A percentile compares a stretch with the other conserved stretches of the same genome.
Conservation (phyloP, 2,113 vertebrate species). For the Columba janthina region DNA sequence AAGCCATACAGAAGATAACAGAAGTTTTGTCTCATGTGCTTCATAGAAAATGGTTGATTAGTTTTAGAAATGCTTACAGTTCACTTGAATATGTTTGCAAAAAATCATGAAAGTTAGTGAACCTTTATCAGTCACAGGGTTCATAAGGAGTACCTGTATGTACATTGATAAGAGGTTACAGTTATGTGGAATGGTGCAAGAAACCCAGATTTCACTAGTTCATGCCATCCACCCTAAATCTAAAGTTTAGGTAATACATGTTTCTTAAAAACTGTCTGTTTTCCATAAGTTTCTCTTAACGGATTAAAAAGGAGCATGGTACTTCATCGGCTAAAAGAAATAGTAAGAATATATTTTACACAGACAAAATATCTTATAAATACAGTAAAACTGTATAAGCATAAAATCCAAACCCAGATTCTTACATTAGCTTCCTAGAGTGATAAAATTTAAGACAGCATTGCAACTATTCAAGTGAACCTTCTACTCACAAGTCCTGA, state of each 20-base stretch:
- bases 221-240: not conserved
- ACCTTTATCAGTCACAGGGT: not conserved
- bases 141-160: not conserved
- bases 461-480: slow-evolving; percentile 15
- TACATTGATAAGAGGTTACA: not conserved
- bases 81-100: slow-evolving; percentile 29
- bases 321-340: not conserved
- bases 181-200: not conserved
- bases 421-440: not conserved
- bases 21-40: not conserved
- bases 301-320: not conserved
- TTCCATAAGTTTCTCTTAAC: not conserved
- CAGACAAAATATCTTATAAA: not conserved
- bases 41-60: slow-evolving; percentile 25
- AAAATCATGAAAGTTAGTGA: not conserved
- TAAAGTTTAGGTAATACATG: not conserved
- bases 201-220: not conserved
- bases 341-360: not conserved
- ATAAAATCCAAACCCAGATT: not conserved
- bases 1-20: not conserved
- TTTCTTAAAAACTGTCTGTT: not conserved
- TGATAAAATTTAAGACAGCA: slow-evolving; percentile 24
- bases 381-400: not conserved
- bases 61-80: slow-evolving; percentile 40
- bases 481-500: not conserved